These are phyloP conservation scores for Ochlodes sylvanus DNA, from an alignment of 2,888 invertebrate species.

Conservation along the genomic window DNA sequence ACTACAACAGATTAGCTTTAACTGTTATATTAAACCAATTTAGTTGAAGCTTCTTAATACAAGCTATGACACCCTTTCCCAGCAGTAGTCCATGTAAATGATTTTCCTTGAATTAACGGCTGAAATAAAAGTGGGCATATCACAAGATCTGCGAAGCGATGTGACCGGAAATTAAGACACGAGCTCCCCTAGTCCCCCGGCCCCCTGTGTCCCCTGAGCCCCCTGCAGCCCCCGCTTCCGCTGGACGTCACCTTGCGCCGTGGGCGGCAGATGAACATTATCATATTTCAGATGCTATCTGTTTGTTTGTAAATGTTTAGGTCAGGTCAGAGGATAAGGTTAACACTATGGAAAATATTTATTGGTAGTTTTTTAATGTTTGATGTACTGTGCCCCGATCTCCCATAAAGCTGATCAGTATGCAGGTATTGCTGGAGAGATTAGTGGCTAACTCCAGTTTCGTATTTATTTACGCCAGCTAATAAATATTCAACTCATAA, in stretches of 20 bases:
- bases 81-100: not conserved
- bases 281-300: constrained; percentile 56
- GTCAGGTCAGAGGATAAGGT: not conserved
- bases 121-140: constrained; percentile 53
- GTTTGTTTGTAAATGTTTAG: constrained; percentile 39
- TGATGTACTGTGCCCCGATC: too few species aligned
- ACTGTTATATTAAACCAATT: too few species aligned
- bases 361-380: not conserved
- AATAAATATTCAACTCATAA: too few species aligned
- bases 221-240: constrained; percentile 58
- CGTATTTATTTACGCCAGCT: too few species aligned
- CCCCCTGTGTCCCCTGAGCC: constrained; percentile 49
- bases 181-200: constrained; percentile 48
- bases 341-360: not conserved
- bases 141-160: constrained; percentile 65
- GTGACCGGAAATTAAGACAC: constrained; percentile 82
- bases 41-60: too few species aligned
- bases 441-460: too few species aligned
- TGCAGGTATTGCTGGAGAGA: too few species aligned
- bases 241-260: constrained; percentile 73
- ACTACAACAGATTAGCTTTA: too few species aligned
- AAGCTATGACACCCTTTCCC: not conserved
- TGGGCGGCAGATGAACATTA: constrained; percentile 62
- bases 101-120: constrained; percentile 35
- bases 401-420: too few species aligned